Percentiles rank a stretch among this genome's conserved stretches.
phyloP scores from a whole-genome alignment of 64 coral and sea anemone species.

The Montipora foliosa region DNA sequence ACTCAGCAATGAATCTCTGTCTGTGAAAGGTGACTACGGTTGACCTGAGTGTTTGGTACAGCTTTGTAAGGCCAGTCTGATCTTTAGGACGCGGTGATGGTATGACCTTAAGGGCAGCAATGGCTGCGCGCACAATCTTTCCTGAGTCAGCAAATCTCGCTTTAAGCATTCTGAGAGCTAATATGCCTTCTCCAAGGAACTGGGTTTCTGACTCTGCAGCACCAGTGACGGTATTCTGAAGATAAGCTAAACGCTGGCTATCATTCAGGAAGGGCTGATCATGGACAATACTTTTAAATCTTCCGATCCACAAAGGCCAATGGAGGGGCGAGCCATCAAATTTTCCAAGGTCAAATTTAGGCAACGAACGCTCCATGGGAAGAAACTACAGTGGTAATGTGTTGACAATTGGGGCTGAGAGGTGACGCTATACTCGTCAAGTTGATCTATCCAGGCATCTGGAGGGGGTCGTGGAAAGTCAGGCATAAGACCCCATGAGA shows the following conservation, averaged over 20 bases:
- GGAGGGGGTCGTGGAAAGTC: constrained; percentile 38
- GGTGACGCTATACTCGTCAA: constrained; percentile 44
- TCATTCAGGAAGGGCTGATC: constrained; percentile 55
- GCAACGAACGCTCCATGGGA: constrained; percentile 19
- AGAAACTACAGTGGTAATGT: constrained; percentile 10
- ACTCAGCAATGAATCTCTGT: constrained; percentile 65
- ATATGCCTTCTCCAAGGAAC: constrained; percentile 42
- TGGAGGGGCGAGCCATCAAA: constrained; percentile 32
- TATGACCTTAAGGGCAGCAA: constrained; percentile 30
- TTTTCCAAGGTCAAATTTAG: constrained; percentile 44
- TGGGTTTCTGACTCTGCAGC: constrained; percentile 45
- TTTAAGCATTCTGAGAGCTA: constrained; percentile 37
- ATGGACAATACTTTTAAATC: constrained; percentile 61
- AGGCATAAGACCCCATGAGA: constrained; percentile 35
- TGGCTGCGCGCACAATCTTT: constrained; percentile 55
- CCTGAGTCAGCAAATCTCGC: constrained; percentile 52
- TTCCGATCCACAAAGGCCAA: constrained; percentile 58
- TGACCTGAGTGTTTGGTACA: constrained; percentile 27
- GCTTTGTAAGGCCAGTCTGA: constrained; percentile 30
- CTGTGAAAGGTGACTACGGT: constrained; percentile 47
- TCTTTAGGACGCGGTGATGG: constrained; percentile 34
- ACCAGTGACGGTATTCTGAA: constrained; percentile 17
- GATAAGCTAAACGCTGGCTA: constrained; percentile 28
- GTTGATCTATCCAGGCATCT: constrained; percentile 68
- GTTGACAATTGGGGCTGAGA: background rate